phyloP scores from a whole-genome alignment of 2,113 vertebrate genomes.

The Ophiodon elongatus region DNA sequence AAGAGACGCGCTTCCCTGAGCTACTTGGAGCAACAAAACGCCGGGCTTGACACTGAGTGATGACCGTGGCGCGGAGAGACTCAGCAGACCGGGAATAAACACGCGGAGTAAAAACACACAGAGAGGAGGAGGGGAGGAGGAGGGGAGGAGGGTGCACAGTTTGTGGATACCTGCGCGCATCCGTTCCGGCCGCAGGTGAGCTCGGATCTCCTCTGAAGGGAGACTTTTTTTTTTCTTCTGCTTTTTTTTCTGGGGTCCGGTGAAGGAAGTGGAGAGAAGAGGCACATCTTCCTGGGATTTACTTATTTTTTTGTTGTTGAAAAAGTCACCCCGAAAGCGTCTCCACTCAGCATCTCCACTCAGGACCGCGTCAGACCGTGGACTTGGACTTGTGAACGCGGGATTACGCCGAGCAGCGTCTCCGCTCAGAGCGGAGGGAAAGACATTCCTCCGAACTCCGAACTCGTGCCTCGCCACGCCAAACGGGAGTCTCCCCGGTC shows the following conservation, averaged over 20 bases:
- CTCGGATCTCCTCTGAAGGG: slow-evolving; percentile 38
- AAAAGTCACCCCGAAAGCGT: background rate
- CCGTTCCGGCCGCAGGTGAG: slow-evolving; percentile 68
- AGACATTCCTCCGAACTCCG: slow-evolving; percentile 29
- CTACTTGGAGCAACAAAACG: slow-evolving; percentile 69
- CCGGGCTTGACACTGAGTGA: slow-evolving; percentile 74
- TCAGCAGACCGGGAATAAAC: slow-evolving; percentile 46
- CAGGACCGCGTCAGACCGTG: background rate
- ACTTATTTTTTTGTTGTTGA: slow-evolving; percentile 1
- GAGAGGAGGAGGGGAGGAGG: background rate
- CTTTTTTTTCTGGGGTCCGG: background rate
- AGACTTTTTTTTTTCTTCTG: slow-evolving; percentile 5
- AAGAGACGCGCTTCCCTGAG: slow-evolving; percentile 76
- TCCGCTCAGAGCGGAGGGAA: background rate
- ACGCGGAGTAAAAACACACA: slow-evolving; percentile 30
- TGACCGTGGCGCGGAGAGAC: slow-evolving; percentile 62
- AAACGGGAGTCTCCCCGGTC: slow-evolving; percentile 7
- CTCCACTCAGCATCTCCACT: slow-evolving; percentile 4
- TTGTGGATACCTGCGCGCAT: slow-evolving; percentile 65
- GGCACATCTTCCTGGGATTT: slow-evolving; percentile 43
- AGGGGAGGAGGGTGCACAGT: slow-evolving; percentile 26
- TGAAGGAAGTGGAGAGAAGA: slow-evolving; percentile 38
- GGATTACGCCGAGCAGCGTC: slow-evolving; percentile 43
- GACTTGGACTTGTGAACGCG: slow-evolving; percentile 37
- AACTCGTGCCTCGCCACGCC: slow-evolving; percentile 37